These are phyloP conservation scores for Platysternon megacephalum DNA, from an alignment of 2,113 vertebrate species.

Conservation along the genomic window DNA sequence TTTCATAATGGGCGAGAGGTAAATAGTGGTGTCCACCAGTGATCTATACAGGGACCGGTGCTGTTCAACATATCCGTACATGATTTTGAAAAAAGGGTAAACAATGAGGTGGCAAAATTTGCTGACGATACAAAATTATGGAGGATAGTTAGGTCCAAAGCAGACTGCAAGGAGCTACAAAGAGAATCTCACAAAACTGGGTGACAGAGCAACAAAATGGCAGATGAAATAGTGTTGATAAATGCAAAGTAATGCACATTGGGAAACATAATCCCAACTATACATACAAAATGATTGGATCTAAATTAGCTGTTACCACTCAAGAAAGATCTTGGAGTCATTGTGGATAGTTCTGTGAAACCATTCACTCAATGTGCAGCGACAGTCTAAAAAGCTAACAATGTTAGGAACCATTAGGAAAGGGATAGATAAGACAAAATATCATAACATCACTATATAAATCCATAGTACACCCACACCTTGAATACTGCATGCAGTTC, in stretches of 20 bases:
- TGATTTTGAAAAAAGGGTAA: background rate
- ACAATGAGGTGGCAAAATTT: background rate
- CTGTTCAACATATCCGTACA: background rate
- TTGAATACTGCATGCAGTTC: too few species aligned
- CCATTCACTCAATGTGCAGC: too few species aligned
- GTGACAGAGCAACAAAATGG: background rate
- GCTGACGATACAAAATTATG: background rate
- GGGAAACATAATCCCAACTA: too few species aligned
- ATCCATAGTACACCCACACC: too few species aligned
- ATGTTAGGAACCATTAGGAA: too few species aligned
- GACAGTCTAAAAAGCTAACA: too few species aligned
- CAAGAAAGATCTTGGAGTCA: too few species aligned
- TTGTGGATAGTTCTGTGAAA: too few species aligned
- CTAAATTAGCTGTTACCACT: too few species aligned
- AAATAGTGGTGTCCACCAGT: background rate
- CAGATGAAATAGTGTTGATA: background rate
- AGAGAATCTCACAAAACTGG: background rate
- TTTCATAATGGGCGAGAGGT: background rate
- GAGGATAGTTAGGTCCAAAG: background rate
- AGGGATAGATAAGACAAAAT: too few species aligned
- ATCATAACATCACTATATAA: too few species aligned
- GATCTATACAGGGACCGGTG: background rate
- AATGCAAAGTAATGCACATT: background rate
- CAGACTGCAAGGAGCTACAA: background rate
- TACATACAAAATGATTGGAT: too few species aligned